phyloP scores from a whole-genome alignment of 2,888 invertebrate genomes.

The Apodemia duryi region DNA sequence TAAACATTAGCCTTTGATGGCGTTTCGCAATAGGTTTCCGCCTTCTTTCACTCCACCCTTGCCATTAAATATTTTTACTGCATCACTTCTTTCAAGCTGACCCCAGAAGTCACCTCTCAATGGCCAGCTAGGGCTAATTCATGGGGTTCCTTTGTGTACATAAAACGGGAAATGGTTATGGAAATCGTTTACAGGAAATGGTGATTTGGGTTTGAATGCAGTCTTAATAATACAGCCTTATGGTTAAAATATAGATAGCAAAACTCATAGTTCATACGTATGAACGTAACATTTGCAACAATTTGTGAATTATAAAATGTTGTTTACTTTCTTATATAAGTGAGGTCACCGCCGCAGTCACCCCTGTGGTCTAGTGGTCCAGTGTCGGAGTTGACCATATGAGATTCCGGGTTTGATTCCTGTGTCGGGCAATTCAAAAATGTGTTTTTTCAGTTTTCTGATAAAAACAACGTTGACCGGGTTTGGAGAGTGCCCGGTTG shows the following conservation, averaged over 20 bases:
- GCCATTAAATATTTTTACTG: conserved; percentile 42
- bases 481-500: too few species aligned
- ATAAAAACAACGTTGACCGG: too few species aligned
- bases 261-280: too few species aligned
- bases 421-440: too few species aligned
- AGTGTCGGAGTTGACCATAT: too few species aligned
- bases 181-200: conserved; percentile 5
- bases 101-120: conserved; percentile 46
- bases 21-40: conserved; percentile 41
- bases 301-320: background rate
- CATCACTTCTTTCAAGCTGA: conserved; percentile 43
- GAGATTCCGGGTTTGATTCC: too few species aligned
- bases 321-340: too few species aligned
- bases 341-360: too few species aligned
- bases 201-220: conserved; percentile 2
- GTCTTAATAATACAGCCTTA: conserved; percentile 16
- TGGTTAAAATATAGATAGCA: background rate
- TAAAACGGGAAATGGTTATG: conserved; percentile 36
- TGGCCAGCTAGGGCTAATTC: conserved; percentile 46
- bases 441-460: too few species aligned
- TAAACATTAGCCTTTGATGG: conserved; percentile 23
- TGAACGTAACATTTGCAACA: too few species aligned
- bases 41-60: conserved; percentile 44
- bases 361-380: too few species aligned
- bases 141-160: conserved; percentile 43